Conservation (phyloP, 2,888 invertebrate genomes). For the Neocrepidodera transversa region DNA sequence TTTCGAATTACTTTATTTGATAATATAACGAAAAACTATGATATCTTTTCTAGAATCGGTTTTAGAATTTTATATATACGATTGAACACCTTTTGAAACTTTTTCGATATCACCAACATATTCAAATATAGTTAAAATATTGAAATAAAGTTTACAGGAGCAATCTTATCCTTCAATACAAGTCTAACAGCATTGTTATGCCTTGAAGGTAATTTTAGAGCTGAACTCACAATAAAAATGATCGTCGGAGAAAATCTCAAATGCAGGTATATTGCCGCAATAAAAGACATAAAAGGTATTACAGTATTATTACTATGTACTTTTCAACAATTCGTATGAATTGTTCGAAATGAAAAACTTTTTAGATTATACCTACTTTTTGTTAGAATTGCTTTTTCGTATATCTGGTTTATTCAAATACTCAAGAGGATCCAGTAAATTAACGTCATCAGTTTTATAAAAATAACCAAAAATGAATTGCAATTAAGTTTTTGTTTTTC, state of each 20-base stretch:
- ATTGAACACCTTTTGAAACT: too few relatives aligned
- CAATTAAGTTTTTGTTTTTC: too few relatives aligned
- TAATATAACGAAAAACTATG: too few relatives aligned
- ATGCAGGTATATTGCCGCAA: conserved; percentile 22
- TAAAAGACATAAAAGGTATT: conserved; percentile 22
- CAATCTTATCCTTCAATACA: conserved; percentile 17
- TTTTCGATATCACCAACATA: neutral
- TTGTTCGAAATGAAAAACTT: neutral
- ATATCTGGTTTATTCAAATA: neutral
- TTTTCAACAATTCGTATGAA: neutral
- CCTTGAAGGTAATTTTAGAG: conserved; percentile 20
- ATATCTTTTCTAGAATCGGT: too few relatives aligned
- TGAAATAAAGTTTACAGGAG: conserved; percentile 9
- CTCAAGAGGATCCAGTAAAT: neutral
- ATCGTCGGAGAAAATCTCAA: conserved; percentile 20
- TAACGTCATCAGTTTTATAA: too few relatives aligned
- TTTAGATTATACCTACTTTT: neutral
- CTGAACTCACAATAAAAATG: conserved; percentile 25
- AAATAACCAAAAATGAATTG: too few relatives aligned
- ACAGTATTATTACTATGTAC: conserved; percentile 4
- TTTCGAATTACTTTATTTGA: too few relatives aligned
- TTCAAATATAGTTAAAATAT: conserved; percentile 4
- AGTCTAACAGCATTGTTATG: conserved; percentile 26
- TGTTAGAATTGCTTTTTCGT: neutral
- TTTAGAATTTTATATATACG: too few relatives aligned